These are phyloP conservation scores for Bombus sibiricus DNA, from an alignment of 1,140 invertebrate genomes.

Conservation along the genomic window DNA sequence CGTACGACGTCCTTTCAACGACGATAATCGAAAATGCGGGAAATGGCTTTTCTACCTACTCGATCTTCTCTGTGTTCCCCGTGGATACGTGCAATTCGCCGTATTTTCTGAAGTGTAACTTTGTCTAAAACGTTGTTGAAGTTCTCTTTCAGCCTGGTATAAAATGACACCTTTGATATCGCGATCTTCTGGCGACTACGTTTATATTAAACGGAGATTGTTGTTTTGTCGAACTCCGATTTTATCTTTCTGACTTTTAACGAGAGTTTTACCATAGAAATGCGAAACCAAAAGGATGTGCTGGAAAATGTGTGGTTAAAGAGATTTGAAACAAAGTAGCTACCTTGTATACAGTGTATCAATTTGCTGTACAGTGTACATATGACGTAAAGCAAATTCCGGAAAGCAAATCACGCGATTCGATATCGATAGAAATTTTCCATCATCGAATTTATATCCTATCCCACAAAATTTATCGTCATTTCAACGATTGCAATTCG, in stretches of 20 bases:
- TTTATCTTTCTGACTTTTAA: background rate
- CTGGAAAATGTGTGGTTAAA: background rate
- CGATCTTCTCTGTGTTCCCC: background rate
- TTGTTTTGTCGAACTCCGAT: background rate
- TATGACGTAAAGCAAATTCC: background rate
- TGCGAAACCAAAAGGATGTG: background rate
- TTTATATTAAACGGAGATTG: background rate
- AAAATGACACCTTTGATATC: background rate
- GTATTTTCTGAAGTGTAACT: background rate
- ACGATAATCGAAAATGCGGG: slow-evolving; percentile 15
- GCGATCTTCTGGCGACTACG: no score
- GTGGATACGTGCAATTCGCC: background rate
- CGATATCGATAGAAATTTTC: background rate
- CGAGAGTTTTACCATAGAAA: background rate
- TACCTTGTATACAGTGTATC: no score
- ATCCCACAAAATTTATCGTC: background rate
- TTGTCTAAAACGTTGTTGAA: background rate
- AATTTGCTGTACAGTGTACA: no score
- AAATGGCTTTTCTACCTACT: background rate
- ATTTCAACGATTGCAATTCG: background rate
- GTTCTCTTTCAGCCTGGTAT: no score
- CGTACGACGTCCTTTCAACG: slow-evolving; percentile 22
- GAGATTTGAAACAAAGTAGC: background rate
- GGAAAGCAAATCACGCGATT: background rate
- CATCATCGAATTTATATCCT: slow-evolving; percentile 12